phyloP scores from a whole-genome alignment of 1,140 invertebrate species.

The Drosophila pectinifera region DNA sequence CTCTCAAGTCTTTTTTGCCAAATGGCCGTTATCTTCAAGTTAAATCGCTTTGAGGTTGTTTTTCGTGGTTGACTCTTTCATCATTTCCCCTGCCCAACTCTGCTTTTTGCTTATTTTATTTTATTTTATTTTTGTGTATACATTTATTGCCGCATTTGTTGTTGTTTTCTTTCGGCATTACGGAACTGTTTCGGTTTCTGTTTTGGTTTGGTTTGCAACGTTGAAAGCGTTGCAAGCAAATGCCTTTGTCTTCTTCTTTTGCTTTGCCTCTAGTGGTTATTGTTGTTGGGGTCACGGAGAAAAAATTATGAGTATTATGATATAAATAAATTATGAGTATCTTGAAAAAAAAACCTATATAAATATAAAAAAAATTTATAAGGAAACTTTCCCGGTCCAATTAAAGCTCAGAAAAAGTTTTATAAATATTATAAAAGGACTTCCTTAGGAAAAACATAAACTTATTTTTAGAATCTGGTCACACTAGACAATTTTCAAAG shows the following conservation, averaged over 20 bases:
- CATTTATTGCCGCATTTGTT: slow-evolving; percentile 51
- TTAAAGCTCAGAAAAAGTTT: too few relatives aligned
- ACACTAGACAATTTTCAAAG: too few relatives aligned
- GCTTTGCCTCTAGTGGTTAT: neutral
- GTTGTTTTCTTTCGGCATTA: slow-evolving; percentile 68
- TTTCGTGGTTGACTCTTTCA: slow-evolving; percentile 48
- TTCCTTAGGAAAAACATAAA: too few relatives aligned
- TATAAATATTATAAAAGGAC: too few relatives aligned
- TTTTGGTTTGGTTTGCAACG: slow-evolving; percentile 45
- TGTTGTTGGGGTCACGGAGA: slow-evolving; percentile 1
- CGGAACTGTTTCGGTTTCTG: slow-evolving; percentile 69
- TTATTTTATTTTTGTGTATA: slow-evolving; percentile 27
- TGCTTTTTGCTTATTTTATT: slow-evolving; percentile 24
- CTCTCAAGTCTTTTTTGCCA: slow-evolving; percentile 3
- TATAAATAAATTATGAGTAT: too few relatives aligned
- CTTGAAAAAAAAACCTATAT: too few relatives aligned
- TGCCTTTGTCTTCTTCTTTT: slow-evolving; percentile 43
- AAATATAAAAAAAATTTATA: too few relatives aligned
- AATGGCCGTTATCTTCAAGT: slow-evolving; percentile 64
- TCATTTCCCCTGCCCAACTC: slow-evolving; percentile 43
- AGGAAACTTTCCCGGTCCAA: too few relatives aligned
- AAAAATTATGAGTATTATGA: neutral
- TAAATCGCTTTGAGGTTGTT: slow-evolving; percentile 68
- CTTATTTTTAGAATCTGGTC: too few relatives aligned
- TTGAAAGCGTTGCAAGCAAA: slow-evolving; percentile 64